phyloP scores from a whole-genome alignment of 2,113 vertebrate species.

The Phycodurus eques region DNA sequence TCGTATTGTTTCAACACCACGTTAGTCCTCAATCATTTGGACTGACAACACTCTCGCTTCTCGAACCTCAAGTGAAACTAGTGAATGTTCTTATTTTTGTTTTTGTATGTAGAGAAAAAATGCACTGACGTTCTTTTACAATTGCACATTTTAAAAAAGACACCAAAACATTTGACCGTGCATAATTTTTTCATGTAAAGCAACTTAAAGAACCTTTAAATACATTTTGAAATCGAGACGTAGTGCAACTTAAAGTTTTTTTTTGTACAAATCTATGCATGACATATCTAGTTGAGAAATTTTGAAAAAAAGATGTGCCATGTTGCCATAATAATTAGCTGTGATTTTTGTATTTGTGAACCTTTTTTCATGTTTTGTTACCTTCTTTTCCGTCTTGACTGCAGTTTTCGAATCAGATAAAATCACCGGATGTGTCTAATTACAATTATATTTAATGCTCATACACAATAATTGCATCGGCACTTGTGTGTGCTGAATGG shows the following conservation, averaged over 20 bases:
- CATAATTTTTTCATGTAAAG: constrained; percentile 17
- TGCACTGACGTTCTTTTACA: constrained; percentile 19
- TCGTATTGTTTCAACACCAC: neutral
- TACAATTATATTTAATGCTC: constrained; percentile 46
- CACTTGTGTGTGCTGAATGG: constrained; percentile 52
- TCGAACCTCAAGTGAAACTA: constrained; percentile 36
- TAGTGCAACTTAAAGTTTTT: constrained; percentile 48
- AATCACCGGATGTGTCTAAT: constrained; percentile 26
- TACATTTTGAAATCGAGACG: constrained; percentile 17
- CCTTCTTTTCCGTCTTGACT: constrained; percentile 5
- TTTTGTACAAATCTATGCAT: constrained; percentile 75
- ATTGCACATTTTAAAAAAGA: constrained; percentile 35
- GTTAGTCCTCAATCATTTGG: constrained; percentile 2
- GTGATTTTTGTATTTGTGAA: constrained; percentile 18
- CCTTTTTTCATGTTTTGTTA: constrained; percentile 22
- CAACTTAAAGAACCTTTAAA: constrained; percentile 38
- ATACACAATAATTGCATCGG: constrained; percentile 40
- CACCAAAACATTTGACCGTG: constrained; percentile 32
- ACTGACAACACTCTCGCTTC: constrained; percentile 12
- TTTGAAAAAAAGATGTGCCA: constrained; percentile 22
- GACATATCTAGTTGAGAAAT: constrained; percentile 42
- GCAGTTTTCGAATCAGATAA: constrained; percentile 17
- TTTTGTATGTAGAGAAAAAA: constrained; percentile 25
- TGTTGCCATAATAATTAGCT: constrained; percentile 11
- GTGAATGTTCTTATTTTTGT: constrained; percentile 35